A percentile compares a stretch with the other conserved stretches of the same genome.
phyloP scores from a whole-genome alignment of 2,888 invertebrate species.

The Lymantria dispar region DNA sequence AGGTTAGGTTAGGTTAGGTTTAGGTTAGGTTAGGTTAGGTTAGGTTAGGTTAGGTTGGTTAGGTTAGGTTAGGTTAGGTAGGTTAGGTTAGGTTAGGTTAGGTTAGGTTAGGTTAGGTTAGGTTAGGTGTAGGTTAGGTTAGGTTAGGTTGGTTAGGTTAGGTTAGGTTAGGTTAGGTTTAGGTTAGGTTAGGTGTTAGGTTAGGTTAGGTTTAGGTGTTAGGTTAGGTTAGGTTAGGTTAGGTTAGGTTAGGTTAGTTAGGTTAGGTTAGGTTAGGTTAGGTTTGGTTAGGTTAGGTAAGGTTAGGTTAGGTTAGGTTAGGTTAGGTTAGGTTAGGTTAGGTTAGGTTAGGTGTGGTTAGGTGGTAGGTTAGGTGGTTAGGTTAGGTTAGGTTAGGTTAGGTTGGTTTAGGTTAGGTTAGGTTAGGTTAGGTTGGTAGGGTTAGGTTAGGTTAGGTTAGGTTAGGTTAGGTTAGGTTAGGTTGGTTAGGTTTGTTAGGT shows the following conservation, averaged over 20 bases:
- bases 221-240: constrained; percentile 32
- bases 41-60: constrained; percentile 15
- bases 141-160: constrained; percentile 32
- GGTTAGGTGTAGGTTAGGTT: constrained; percentile 29
- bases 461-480: constrained; percentile 16
- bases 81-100: constrained; percentile 19
- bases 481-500: constrained; percentile 11
- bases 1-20: constrained; percentile 21
- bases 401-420: constrained; percentile 16
- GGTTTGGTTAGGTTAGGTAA: constrained; percentile 16
- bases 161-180: constrained; percentile 36
- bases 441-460: constrained; percentile 18
- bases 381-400: constrained; percentile 14
- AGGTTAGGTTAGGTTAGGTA: constrained; percentile 22
- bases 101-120: constrained; percentile 20
- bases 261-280: constrained; percentile 29
- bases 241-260: constrained; percentile 32
- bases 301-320: constrained; percentile 23
- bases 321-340: constrained; percentile 20
- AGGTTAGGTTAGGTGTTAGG: constrained; percentile 35
- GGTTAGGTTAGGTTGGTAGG: constrained; percentile 14
- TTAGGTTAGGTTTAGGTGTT: constrained; percentile 32
- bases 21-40: constrained; percentile 5
- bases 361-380: constrained; percentile 19
- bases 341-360: constrained; percentile 16